Base-by-base conservation (phyloP, 2,797 vertebrate species). In the Peromyscus nudipes region DNA sequence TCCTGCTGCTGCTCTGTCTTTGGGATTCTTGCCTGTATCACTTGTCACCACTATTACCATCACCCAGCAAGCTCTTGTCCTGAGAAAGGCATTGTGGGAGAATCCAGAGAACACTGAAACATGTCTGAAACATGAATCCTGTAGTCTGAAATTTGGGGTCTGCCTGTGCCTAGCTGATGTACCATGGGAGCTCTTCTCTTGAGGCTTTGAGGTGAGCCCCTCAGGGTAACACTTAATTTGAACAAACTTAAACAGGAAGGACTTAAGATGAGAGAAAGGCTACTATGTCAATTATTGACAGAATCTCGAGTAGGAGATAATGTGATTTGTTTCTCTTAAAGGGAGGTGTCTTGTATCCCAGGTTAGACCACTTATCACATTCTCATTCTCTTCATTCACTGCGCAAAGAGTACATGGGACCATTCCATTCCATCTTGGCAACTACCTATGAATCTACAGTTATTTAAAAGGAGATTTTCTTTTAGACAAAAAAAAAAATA, bases 1-100 rank as follows among this genome's bases (percentile, higher is more conserved):
- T 55, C 75, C 16, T 4, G 17, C 12, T 1, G 52, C n/a, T 14
- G 89, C 5, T n/a, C n/a, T 49, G 0, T 11, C 40, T 69, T 25
- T 27, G 1, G 12, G 9, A 25, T 16, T 0, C 37, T 46, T 2
- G 0, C 25, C n/a, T 52, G 9, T 23, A 29, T 55, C 69, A 4
- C 4, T 37, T 27, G 14, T 13, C 91, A 11, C 29, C 25, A 23
- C 3, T 10, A 0, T 23, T 10, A 31, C 25, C 8, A 34, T 64
- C 12, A 7, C 0, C 2, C 2, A 34, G 14, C 34, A 27, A 64
- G 27, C 6, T 21, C n/a, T 64, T 17, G 4, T 14, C 34, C 19
- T 21, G 4, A 9, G 8, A n/a, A 34, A 76, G 85, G 12, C 27
- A 31, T 4, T 14, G 27, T 52, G 7, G 80, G 23, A 25, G 4